Conservation (phyloP, 2,888 invertebrate species). For the Athalia cordata region DNA sequence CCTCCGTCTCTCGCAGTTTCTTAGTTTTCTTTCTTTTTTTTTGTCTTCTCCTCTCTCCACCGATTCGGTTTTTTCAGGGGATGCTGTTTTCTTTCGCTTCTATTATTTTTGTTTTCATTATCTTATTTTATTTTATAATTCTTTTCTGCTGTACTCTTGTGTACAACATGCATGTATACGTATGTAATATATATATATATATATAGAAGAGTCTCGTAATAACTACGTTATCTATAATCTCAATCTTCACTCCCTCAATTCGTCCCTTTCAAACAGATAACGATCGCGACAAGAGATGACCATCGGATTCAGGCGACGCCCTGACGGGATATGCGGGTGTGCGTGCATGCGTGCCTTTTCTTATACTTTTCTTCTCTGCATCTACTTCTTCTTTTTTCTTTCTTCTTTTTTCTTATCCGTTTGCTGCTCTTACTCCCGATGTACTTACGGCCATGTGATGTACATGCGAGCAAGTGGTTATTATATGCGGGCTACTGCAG, state of each 20-base stretch:
- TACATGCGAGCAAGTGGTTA: no score
- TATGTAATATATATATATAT: no score
- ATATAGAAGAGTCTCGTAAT: no score
- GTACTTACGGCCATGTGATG: no score
- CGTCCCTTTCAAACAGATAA: constrained; percentile 15
- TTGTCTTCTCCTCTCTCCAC: neutral
- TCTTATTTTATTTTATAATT: neutral
- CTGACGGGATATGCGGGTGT: constrained; percentile 21
- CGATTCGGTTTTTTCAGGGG: no score
- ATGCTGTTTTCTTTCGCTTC: neutral
- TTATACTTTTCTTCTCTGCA: no score
- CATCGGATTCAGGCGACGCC: neutral
- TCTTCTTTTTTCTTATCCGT: no score
- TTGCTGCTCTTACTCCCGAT: no score
- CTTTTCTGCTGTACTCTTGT: no score
- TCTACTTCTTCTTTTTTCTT: no score
- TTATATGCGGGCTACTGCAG: no score
- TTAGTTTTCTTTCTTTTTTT: neutral
- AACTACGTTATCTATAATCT: neutral
- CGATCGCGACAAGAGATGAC: constrained; percentile 9
- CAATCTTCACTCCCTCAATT: neutral
- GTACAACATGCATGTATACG: no score
- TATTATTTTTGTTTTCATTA: neutral
- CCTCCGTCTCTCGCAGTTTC: neutral
- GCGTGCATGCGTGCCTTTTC: neutral